A percentile compares a stretch with the other conserved stretches of the same genome.
phyloP scores from a whole-genome alignment of 2,797 vertebrate genomes.

The Acrossocheilus fasciatus region DNA sequence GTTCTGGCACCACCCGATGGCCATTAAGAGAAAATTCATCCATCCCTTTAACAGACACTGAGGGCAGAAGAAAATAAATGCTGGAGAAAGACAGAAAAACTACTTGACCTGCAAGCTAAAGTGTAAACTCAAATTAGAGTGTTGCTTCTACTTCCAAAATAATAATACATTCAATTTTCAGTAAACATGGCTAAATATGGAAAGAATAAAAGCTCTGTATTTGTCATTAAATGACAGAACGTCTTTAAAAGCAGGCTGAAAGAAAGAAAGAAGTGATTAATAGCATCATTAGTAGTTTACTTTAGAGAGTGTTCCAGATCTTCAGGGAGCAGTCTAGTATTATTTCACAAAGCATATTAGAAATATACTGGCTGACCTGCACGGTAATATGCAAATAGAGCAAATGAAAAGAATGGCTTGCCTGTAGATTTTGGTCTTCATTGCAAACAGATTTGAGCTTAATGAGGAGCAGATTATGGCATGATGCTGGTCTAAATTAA shows the following conservation, averaged over 20 bases:
- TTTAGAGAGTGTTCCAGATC: constrained; percentile 25
- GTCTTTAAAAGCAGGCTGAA: constrained; percentile 24
- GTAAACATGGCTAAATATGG: background rate
- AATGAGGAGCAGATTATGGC: constrained; percentile 55
- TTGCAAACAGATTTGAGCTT: constrained; percentile 53
- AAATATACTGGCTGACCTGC: constrained; percentile 52
- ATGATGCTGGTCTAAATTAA: constrained; percentile 54
- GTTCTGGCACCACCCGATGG: constrained; percentile 31
- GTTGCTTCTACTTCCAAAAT: background rate
- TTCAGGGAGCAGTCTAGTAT: constrained; percentile 34
- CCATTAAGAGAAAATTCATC: constrained; percentile 1
- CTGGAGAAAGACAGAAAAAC: background rate
- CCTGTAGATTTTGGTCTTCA: constrained; percentile 43
- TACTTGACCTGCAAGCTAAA: background rate
- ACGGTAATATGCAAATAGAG: constrained; percentile 48
- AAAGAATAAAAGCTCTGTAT: constrained; percentile 16
- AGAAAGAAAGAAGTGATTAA: constrained; percentile 42
- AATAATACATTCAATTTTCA: background rate
- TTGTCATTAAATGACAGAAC: constrained; percentile 30
- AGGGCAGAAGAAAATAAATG: background rate
- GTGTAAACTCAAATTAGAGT: background rate
- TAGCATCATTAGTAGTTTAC: constrained; percentile 44
- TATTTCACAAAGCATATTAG: constrained; percentile 51
- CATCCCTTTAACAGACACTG: background rate
- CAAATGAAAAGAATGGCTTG: constrained; percentile 33